phyloP scores from a whole-genome alignment of 2,888 invertebrate species.

The Oscheius sp. region DNA sequence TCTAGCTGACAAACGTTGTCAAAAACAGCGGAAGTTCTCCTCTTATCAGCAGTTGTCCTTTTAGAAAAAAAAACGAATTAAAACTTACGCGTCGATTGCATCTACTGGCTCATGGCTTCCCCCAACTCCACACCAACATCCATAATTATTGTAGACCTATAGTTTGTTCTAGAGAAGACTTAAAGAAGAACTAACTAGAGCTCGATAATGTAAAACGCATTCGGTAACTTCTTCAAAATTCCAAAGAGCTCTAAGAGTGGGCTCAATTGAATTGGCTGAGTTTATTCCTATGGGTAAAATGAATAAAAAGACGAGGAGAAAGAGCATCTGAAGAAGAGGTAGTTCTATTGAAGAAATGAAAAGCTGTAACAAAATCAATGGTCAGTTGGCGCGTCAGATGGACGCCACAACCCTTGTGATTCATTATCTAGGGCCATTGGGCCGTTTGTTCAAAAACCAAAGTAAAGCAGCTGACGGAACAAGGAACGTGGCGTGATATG shows the following conservation, averaged over 20 bases:
- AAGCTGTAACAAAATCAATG: neutral
- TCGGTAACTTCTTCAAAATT: conserved; percentile 64
- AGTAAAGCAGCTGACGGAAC: neutral
- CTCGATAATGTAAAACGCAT: conserved; percentile 62
- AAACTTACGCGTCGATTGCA: conserved; percentile 62
- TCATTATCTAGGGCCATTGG: neutral
- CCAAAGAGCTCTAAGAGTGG: conserved; percentile 55
- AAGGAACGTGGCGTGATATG: neutral
- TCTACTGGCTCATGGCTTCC: conserved; percentile 64
- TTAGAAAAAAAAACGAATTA: neutral
- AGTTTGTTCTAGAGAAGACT: neutral
- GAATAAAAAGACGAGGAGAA: neutral
- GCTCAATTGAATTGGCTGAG: neutral
- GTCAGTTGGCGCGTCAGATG: neutral
- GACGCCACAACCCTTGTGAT: neutral
- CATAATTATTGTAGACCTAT: conserved; percentile 65
- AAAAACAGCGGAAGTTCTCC: too few relatives aligned
- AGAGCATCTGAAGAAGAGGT: neutral
- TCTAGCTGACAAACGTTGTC: too few relatives aligned
- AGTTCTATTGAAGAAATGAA: neutral
- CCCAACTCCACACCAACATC: conserved; percentile 67
- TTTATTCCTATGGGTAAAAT: neutral
- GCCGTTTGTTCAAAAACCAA: neutral
- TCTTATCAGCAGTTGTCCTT: too few relatives aligned
- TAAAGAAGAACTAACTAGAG: conserved; percentile 43